A percentile compares a stretch with the other conserved stretches of the same genome.
Evolutionary conservation across 2,113 vertebrate genomes (phyloP).

Genomic region (Gopherus flavomarginatus): DNA sequence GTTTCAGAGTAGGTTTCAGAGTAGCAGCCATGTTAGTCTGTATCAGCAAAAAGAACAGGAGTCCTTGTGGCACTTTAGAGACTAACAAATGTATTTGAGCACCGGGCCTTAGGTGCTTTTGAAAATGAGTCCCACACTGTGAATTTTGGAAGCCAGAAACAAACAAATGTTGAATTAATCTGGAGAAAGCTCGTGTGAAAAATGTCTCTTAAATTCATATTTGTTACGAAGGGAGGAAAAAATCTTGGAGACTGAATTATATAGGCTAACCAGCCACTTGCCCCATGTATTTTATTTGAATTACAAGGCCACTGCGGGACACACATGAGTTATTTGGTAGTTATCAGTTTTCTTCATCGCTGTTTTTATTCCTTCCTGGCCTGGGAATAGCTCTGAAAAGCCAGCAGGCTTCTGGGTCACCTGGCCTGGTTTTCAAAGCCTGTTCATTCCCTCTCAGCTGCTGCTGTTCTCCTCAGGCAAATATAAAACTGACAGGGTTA

Average conservation of each 20-base stretch:
- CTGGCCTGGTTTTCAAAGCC: background rate
- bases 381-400: background rate
- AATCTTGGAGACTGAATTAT: background rate
- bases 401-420: rapidly evolving
- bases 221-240: background rate
- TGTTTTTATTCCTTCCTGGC: background rate
- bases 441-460: slow-evolving; percentile 5
- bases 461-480: slow-evolving; percentile 29
- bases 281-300: background rate
- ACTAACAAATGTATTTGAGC: too few relatives aligned
- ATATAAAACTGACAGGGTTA: background rate
- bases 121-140: background rate
- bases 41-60: too few relatives aligned
- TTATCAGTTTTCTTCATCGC: rapidly evolving
- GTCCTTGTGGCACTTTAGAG: too few relatives aligned
- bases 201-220: background rate
- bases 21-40: too few relatives aligned
- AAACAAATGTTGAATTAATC: background rate
- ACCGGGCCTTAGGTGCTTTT: background rate
- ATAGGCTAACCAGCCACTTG: rapidly evolving
- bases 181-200: background rate
- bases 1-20: background rate
- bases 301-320: background rate
- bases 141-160: background rate
- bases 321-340: background rate